phyloP scores from a whole-genome alignment of 2,113 vertebrate genomes.

The Ramphastos sulfuratus region DNA sequence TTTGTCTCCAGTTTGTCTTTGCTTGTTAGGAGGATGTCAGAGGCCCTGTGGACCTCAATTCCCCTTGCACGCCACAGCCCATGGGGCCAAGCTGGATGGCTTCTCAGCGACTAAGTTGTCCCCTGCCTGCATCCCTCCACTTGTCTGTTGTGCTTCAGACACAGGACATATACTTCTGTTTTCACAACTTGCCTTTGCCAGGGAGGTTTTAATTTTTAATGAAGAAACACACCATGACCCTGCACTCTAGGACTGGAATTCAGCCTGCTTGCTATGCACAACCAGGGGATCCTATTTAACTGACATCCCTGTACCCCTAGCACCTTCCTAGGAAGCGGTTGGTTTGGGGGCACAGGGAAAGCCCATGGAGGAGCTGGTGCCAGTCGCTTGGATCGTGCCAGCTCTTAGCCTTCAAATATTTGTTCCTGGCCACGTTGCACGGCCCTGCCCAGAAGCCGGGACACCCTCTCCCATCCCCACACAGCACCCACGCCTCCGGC shows the following conservation, averaged over 20 bases:
- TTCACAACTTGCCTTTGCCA: background rate
- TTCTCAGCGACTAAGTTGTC: background rate
- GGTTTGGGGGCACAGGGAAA: background rate
- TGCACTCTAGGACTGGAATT: rapidly evolving
- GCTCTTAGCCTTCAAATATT: background rate
- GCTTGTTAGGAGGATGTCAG: background rate
- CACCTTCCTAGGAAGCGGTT: background rate
- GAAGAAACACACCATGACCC: background rate
- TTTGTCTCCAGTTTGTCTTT: background rate
- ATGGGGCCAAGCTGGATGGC: rapidly evolving
- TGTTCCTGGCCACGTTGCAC: background rate
- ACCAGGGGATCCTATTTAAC: background rate
- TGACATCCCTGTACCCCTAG: background rate
- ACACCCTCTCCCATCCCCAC: background rate
- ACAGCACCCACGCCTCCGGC: background rate
- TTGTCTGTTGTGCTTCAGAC: rapidly evolving
- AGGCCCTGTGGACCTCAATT: background rate
- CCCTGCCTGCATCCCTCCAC: background rate
- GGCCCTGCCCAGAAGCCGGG: background rate
- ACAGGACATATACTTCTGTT: rapidly evolving
- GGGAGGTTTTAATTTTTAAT: background rate
- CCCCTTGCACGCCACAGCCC: background rate
- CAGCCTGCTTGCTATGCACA: rapidly evolving
- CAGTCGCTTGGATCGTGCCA: background rate
- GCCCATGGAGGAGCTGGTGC: background rate